phyloP scores from a whole-genome alignment of 2,113 vertebrate genomes.

The Melanerpes formicivorus region DNA sequence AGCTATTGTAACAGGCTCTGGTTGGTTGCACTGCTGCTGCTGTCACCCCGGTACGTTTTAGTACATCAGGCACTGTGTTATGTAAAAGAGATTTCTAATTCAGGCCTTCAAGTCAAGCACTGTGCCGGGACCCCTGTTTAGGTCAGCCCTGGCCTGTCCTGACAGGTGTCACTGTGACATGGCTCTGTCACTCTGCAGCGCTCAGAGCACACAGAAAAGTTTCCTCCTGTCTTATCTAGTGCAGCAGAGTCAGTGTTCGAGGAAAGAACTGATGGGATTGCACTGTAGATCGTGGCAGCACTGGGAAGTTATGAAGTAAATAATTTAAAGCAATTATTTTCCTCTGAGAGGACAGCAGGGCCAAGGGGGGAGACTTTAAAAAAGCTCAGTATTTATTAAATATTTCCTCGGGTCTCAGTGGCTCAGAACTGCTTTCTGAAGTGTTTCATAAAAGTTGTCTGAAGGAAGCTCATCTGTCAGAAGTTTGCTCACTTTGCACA shows the following conservation, averaged over 20 bases:
- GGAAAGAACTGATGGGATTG: not conserved
- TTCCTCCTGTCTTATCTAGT: not conserved
- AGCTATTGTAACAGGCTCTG: not conserved
- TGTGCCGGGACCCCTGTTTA: not conserved
- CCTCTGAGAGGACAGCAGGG: not conserved
- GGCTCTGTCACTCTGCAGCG: not conserved
- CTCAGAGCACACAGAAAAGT: not conserved
- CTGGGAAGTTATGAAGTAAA: not conserved
- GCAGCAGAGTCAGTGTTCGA: not conserved
- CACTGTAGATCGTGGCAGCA: not conserved
- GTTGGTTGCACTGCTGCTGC: not conserved
- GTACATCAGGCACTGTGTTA: not conserved
- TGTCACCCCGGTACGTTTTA: not conserved
- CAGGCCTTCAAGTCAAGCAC: not conserved
- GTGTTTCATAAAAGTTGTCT: conserved; percentile 20
- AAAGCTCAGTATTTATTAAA: conserved; percentile 3
- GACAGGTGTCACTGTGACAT: not conserved
- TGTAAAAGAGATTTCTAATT: conserved; percentile 17
- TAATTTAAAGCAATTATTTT: conserved; percentile 3
- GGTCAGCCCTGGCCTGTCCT: not conserved
- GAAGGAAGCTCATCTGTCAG: not conserved
- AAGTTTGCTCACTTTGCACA: not conserved
- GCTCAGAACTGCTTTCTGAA: not conserved
- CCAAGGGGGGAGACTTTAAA: not conserved
- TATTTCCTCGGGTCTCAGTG: not conserved